Conservation (phyloP, 2,113 vertebrate genomes). For the Pterocles orientalis region DNA sequence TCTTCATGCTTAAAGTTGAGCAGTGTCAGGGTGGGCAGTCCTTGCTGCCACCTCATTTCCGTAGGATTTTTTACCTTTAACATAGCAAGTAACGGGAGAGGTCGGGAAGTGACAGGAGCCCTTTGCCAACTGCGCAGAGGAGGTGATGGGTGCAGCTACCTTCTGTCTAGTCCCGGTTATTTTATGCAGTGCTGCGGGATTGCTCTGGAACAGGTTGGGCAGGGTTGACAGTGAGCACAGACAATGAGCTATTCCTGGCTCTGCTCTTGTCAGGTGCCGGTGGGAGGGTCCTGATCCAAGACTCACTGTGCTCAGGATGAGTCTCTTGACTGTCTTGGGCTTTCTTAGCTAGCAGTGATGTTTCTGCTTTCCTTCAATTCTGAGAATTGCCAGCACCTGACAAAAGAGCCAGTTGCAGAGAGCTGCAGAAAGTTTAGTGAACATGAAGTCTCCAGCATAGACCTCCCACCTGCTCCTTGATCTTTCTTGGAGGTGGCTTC, state of each 20-base stretch:
- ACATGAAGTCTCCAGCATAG: not conserved
- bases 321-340: not conserved
- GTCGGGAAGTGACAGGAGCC: not conserved
- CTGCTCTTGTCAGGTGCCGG: not conserved
- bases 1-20: not conserved
- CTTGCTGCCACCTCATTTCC: not conserved
- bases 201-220: slow-evolving; percentile 1
- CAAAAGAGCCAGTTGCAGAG: not conserved
- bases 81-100: not conserved
- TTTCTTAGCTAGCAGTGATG: not conserved
- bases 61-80: not conserved
- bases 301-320: not conserved
- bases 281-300: slow-evolving; percentile 23
- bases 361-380: not conserved
- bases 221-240: slow-evolving; percentile 9
- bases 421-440: not conserved
- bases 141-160: slow-evolving; percentile 39
- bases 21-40: not conserved
- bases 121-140: slow-evolving; percentile 7
- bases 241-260: slow-evolving; percentile 27
- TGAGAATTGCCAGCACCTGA: not conserved
- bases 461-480: not conserved
- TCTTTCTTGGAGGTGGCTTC: not conserved
- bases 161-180: not conserved
- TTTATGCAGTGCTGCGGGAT: not conserved